These are phyloP conservation scores for Propithecus perrieri DNA, from an alignment of 2,797 vertebrate genomes.

Conservation along the genomic window DNA sequence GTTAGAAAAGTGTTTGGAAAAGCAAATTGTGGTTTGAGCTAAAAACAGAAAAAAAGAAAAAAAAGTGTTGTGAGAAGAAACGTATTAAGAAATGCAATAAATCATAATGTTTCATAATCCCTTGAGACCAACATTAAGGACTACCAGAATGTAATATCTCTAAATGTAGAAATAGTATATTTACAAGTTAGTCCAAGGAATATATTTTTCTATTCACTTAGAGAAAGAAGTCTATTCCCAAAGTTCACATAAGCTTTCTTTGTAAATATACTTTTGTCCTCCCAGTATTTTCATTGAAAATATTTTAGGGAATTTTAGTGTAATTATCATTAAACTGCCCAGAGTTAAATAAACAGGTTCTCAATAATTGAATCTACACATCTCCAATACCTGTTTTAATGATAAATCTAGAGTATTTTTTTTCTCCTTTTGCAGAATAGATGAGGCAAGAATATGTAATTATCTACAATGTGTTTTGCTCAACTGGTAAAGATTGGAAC, in stretches of 20 bases:
- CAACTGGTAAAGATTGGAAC: neutral
- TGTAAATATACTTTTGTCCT: neutral
- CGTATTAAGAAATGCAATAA: neutral
- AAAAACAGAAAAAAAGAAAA: neutral
- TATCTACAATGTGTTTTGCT: slow-evolving; percentile 48
- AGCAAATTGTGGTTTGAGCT: neutral
- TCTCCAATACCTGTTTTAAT: neutral
- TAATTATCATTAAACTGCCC: slow-evolving; percentile 5
- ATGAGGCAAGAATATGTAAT: neutral
- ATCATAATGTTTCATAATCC: neutral
- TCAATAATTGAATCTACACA: neutral
- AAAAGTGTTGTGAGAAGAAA: neutral
- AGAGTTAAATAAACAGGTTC: neutral
- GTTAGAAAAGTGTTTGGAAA: slow-evolving; percentile 16
- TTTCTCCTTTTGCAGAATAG: neutral
- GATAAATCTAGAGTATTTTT: neutral
- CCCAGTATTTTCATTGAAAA: slow-evolving; percentile 40
- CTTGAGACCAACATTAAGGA: neutral
- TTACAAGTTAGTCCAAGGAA: neutral
- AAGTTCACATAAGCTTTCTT: neutral
- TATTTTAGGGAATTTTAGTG: slow-evolving; percentile 36
- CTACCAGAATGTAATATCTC: neutral
- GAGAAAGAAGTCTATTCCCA: neutral
- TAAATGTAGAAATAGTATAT: neutral
- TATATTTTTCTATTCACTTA: neutral